These are phyloP conservation scores for Atta colombica DNA, from an alignment of 1,140 invertebrate species.

Conservation along the genomic window DNA sequence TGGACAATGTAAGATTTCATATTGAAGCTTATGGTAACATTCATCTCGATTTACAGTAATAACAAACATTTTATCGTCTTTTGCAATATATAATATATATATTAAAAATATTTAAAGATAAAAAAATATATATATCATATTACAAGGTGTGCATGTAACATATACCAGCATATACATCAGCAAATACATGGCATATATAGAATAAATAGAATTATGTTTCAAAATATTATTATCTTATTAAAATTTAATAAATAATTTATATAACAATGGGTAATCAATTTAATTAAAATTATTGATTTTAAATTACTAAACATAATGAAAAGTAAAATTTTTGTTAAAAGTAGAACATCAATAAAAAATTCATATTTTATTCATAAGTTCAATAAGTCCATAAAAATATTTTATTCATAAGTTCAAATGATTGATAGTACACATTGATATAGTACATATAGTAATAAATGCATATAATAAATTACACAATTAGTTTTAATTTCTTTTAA, in stretches of 20 bases:
- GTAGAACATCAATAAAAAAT: background rate
- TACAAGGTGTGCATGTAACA: background rate
- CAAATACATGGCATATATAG: background rate
- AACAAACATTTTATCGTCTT: background rate
- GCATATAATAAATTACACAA: background rate
- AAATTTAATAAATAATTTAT: background rate
- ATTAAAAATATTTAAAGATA: background rate
- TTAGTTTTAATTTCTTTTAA: background rate
- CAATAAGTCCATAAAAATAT: background rate
- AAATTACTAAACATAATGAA: background rate
- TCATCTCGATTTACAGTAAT: background rate
- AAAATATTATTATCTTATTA: background rate
- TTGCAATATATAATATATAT: background rate
- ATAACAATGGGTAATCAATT: background rate
- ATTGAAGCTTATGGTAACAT: background rate
- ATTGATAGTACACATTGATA: background rate
- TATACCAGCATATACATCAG: background rate
- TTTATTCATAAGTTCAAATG: background rate
- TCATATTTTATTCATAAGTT: background rate
- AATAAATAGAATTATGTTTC: background rate
- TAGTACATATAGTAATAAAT: background rate
- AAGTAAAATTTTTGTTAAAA: background rate
- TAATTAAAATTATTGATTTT: background rate
- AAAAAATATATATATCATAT: background rate
- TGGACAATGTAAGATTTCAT: background rate